phyloP scores from a whole-genome alignment of 2,797 vertebrate genomes.

The Cuniculus paca region DNA sequence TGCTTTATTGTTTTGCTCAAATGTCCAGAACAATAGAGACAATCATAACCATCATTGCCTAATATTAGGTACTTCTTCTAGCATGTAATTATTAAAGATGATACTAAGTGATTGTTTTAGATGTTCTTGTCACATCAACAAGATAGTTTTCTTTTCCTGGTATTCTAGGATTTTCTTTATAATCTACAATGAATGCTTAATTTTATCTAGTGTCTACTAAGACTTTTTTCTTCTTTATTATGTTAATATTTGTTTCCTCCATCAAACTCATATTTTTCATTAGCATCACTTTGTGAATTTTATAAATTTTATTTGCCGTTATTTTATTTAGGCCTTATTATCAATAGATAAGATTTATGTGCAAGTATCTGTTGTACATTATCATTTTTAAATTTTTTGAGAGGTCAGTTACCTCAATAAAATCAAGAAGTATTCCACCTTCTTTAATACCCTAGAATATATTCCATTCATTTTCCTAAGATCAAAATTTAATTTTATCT shows the following conservation, averaged over 20 bases:
- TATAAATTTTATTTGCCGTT: background rate
- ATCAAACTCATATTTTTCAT: constrained; percentile 6
- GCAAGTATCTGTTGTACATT: background rate
- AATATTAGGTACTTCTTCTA: background rate
- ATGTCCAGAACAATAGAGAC: constrained; percentile 40
- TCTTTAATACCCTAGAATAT: background rate
- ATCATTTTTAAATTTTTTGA: constrained; percentile 13
- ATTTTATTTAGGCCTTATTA: constrained; percentile 27
- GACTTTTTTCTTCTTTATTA: background rate
- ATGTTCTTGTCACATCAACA: background rate
- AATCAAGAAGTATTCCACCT: background rate
- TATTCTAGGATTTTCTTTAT: constrained; percentile 1
- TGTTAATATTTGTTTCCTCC: background rate
- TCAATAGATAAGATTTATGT: background rate
- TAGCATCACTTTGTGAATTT: background rate
- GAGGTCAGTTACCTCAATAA: background rate
- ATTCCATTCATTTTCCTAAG: background rate
- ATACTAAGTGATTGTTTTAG: background rate
- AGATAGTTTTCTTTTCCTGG: background rate
- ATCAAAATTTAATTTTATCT: constrained; percentile 18
- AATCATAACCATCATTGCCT: background rate
- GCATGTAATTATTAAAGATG: background rate
- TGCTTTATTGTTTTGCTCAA: constrained; percentile 38
- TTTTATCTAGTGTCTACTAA: constrained; percentile 1
- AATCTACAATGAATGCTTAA: background rate